Percentiles rank a stretch among this genome's conserved stretches.
Conservation (phyloP, 2,888 invertebrate genomes). For the Troilus luridus region DNA sequence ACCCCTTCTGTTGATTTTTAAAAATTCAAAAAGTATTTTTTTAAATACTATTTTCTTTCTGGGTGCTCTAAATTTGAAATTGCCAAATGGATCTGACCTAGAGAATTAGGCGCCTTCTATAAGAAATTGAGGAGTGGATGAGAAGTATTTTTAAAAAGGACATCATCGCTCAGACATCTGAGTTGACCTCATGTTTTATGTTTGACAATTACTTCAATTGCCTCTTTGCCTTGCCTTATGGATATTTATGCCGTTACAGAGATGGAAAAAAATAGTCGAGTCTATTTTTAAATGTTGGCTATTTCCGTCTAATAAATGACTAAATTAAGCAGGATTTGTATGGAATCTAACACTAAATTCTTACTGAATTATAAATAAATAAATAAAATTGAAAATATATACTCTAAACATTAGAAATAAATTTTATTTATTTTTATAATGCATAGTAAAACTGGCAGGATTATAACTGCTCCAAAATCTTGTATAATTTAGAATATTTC, state of each 20-base stretch:
- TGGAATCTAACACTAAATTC: no score
- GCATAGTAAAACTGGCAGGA: no score
- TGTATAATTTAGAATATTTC: no score
- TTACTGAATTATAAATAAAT: no score
- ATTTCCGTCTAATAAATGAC: neutral
- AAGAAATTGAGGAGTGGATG: neutral
- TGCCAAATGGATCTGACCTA: neutral
- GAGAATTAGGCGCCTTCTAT: neutral
- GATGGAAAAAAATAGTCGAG: neutral
- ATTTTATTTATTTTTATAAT: no score
- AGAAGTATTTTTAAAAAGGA: slow-evolving; percentile 27
- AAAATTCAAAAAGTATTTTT: no score
- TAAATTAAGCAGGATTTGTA: neutral
- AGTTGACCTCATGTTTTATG: slow-evolving; percentile 47
- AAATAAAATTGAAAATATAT: no score
- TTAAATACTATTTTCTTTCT: neutral
- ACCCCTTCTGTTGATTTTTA: no score
- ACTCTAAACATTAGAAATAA: no score
- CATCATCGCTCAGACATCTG: slow-evolving; percentile 36
- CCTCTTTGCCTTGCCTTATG: slow-evolving; percentile 19
- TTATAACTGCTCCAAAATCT: no score
- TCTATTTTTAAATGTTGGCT: neutral
- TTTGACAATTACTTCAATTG: slow-evolving; percentile 38
- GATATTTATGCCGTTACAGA: slow-evolving; percentile 26
- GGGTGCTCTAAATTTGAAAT: neutral